Evolutionary conservation across 2,113 vertebrate species (phyloP).

Genomic region (Maccullochella peelii): DNA sequence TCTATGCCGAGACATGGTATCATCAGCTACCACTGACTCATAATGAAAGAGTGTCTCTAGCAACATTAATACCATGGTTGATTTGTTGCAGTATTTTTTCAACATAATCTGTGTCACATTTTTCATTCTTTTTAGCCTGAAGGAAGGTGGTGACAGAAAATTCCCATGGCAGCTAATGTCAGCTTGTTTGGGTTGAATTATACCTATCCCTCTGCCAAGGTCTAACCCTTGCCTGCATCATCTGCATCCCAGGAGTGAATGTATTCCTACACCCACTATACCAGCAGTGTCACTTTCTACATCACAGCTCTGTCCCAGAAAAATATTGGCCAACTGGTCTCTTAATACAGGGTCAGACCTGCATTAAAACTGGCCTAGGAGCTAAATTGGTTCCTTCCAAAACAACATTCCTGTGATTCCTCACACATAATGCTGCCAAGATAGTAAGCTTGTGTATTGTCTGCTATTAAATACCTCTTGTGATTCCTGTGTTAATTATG

Average conservation of each 20-base stretch:
- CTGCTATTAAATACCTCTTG: conserved; percentile 32
- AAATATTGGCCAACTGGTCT: conserved; percentile 7
- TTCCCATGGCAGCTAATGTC: conserved; percentile 20
- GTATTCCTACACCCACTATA: conserved; percentile 17
- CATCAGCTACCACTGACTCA: background rate
- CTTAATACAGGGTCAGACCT: conserved; percentile 3
- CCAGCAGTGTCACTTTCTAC: conserved; percentile 16
- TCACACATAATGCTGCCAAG: conserved; percentile 39
- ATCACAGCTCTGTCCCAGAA: conserved; percentile 24
- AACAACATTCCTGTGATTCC: conserved; percentile 71
- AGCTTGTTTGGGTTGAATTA: conserved; percentile 42
- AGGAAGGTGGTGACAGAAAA: conserved; percentile 3
- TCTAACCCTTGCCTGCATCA: conserved; percentile 32
- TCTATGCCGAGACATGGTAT: background rate
- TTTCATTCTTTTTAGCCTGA: conserved; percentile 18
- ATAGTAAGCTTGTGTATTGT: conserved; percentile 36
- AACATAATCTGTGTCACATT: background rate
- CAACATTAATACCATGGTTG: conserved; percentile 4
- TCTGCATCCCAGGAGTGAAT: conserved; percentile 39
- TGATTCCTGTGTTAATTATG: conserved; percentile 51
- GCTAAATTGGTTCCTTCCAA: conserved; percentile 55
- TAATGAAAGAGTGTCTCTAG: conserved; percentile 5
- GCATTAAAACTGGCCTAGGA: conserved; percentile 18
- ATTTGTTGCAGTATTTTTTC: conserved; percentile 5
- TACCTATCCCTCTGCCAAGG: conserved; percentile 21